phyloP scores from a whole-genome alignment of 2,888 invertebrate species.

The Dastarcus helophoroides region DNA sequence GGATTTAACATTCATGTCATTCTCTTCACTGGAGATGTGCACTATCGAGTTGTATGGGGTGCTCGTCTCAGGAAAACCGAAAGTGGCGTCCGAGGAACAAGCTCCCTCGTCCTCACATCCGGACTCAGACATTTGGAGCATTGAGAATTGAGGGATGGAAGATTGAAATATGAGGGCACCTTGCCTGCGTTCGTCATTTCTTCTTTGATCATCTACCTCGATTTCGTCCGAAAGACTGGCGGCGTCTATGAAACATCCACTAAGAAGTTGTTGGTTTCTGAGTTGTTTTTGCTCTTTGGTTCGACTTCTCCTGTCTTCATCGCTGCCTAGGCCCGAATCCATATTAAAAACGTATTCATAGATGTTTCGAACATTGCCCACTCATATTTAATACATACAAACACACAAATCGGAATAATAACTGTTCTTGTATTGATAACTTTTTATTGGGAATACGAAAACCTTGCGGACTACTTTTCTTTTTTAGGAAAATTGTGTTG shows the following conservation, averaged over 20 bases:
- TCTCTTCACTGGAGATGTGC: constrained; percentile 34
- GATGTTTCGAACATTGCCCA: no score
- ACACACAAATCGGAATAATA: no score
- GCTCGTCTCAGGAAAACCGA: constrained; percentile 32
- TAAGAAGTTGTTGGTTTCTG: constrained; percentile 34
- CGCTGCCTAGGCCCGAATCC: constrained; percentile 37
- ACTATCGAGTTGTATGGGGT: constrained; percentile 60
- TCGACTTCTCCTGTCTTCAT: constrained; percentile 32
- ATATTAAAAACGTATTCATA: no score
- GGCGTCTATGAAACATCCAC: constrained; percentile 65
- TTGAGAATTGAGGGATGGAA: constrained; percentile 51
- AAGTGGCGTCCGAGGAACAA: constrained; percentile 10
- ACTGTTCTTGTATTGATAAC: no score
- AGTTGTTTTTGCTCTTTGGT: constrained; percentile 36
- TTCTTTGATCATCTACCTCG: constrained; percentile 38
- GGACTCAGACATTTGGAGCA: constrained; percentile 33
- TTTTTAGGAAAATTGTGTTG: no score
- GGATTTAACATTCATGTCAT: constrained; percentile 30
- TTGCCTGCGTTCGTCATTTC: constrained; percentile 47
- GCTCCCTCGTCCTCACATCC: constrained; percentile 9
- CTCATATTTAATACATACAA: no score
- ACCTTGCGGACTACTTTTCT: no score
- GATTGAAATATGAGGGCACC: constrained; percentile 48
- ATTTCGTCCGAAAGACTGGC: constrained; percentile 62
- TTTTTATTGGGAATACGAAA: no score